Conservation (phyloP, 2,888 invertebrate species). For the Pegoplata infirma region DNA sequence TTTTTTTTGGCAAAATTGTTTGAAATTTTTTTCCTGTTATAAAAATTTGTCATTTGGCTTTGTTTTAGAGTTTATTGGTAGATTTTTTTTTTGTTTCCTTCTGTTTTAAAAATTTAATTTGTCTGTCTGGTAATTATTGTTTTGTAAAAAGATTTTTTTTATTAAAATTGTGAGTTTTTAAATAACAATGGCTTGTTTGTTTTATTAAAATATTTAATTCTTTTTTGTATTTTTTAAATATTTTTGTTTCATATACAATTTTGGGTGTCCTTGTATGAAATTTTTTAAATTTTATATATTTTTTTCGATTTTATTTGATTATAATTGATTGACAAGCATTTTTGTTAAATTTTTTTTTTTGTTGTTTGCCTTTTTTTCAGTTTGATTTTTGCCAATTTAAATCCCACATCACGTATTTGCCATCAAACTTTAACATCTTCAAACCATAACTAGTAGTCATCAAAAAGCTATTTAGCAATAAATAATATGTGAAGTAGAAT, state of each 20-base stretch:
- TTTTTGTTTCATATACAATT: not conserved
- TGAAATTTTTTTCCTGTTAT: not conserved
- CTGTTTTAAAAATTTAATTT: slow-evolving; percentile 31
- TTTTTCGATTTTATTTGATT: slow-evolving; percentile 52
- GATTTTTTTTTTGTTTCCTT: slow-evolving; percentile 13
- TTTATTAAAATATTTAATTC: not conserved
- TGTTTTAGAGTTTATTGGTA: slow-evolving; percentile 19
- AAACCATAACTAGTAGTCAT: slow-evolving; percentile 44
- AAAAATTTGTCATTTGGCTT: slow-evolving; percentile 36
- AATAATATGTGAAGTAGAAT: slow-evolving; percentile 44
- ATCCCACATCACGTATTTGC: slow-evolving; percentile 55
- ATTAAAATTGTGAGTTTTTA: slow-evolving; percentile 23
- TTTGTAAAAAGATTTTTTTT: slow-evolving; percentile 9
- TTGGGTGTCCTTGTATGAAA: slow-evolving; percentile 39
- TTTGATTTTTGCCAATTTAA: slow-evolving; percentile 44
- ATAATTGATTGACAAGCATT: slow-evolving; percentile 54
- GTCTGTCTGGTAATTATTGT: slow-evolving; percentile 37
- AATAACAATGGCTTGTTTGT: slow-evolving; percentile 3
- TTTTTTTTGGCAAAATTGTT: not conserved
- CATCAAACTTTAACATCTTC: slow-evolving; percentile 38
- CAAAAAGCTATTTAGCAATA: slow-evolving; percentile 56
- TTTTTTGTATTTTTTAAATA: not conserved
- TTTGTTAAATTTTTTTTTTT: slow-evolving; percentile 37
- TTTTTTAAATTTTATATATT: slow-evolving; percentile 23
- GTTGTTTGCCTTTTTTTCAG: not conserved